Evolutionary conservation across 1,140 invertebrate species (phyloP).

Genomic region (Sinella curviseta): DNA sequence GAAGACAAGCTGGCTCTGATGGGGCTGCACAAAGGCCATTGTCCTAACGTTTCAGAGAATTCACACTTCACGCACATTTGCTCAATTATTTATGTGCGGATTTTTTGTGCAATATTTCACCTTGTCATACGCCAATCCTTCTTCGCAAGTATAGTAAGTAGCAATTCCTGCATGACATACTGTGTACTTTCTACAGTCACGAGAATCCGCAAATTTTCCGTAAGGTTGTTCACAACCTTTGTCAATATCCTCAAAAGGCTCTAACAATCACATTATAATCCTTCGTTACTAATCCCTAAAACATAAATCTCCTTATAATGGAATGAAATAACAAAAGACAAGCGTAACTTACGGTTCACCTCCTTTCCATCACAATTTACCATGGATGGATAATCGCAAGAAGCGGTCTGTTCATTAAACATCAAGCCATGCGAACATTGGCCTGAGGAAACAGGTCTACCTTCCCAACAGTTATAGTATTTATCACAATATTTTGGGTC

Average conservation of each 20-base stretch:
- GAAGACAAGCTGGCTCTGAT: slow-evolving; percentile 10
- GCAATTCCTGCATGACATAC: slow-evolving; percentile 45
- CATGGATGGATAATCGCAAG: slow-evolving; percentile 43
- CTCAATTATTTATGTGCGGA: background rate
- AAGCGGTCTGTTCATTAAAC: slow-evolving; percentile 38
- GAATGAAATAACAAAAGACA: background rate
- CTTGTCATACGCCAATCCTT: slow-evolving; percentile 33
- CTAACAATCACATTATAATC: background rate
- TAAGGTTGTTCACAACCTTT: slow-evolving; percentile 25
- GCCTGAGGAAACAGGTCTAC: slow-evolving; percentile 20
- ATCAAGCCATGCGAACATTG: slow-evolving; percentile 39
- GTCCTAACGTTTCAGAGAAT: background rate
- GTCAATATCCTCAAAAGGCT: slow-evolving; percentile 17
- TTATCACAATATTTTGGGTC: slow-evolving; percentile 45
- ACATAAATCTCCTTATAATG: background rate
- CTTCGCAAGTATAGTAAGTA: slow-evolving; percentile 31
- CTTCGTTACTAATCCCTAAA: background rate
- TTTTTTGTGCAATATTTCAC: slow-evolving; percentile 4
- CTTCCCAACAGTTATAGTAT: slow-evolving; percentile 44
- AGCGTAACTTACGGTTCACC: slow-evolving; percentile 31
- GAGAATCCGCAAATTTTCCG: slow-evolving; percentile 36
- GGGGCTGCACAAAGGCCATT: slow-evolving; percentile 22
- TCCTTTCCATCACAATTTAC: slow-evolving; percentile 40
- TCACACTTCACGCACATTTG: background rate
- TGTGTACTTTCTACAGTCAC: slow-evolving; percentile 34